phyloP scores from a whole-genome alignment of 2,113 vertebrate genomes.

The Bambusicola thoracicus region DNA sequence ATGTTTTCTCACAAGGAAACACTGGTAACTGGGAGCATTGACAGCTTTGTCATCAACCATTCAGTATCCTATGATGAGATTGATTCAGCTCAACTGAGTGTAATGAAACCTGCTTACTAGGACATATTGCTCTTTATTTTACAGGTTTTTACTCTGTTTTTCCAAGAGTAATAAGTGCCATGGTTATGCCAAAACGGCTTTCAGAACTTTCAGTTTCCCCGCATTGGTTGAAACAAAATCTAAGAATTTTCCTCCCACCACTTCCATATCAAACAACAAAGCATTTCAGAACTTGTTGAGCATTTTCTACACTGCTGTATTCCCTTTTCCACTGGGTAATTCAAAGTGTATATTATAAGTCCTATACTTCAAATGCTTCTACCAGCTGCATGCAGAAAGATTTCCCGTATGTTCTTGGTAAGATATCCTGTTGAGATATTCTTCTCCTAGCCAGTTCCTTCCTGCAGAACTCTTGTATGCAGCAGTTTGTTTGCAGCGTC shows the following conservation, averaged over 20 bases:
- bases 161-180: neutral
- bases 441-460: neutral
- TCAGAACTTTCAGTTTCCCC: neutral
- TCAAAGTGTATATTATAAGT: neutral
- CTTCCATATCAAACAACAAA: neutral
- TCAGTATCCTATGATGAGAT: neutral
- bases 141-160: neutral
- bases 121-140: neutral
- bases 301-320: neutral
- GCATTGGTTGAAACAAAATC: neutral
- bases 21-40: neutral
- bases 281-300: neutral
- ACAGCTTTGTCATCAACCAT: rapidly evolving
- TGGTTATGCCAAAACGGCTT: neutral
- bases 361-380: neutral
- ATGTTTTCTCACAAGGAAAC: rapidly evolving
- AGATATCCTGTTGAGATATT: neutral
- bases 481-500: neutral
- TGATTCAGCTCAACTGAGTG: neutral
- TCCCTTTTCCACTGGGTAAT: neutral
- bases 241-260: neutral
- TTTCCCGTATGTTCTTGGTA: neutral
- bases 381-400: neutral
- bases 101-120: neutral
- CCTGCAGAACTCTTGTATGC: neutral